Evolutionary conservation across 2,797 vertebrate species (phyloP).

Genomic region (Hyperoplus immaculatus): DNA sequence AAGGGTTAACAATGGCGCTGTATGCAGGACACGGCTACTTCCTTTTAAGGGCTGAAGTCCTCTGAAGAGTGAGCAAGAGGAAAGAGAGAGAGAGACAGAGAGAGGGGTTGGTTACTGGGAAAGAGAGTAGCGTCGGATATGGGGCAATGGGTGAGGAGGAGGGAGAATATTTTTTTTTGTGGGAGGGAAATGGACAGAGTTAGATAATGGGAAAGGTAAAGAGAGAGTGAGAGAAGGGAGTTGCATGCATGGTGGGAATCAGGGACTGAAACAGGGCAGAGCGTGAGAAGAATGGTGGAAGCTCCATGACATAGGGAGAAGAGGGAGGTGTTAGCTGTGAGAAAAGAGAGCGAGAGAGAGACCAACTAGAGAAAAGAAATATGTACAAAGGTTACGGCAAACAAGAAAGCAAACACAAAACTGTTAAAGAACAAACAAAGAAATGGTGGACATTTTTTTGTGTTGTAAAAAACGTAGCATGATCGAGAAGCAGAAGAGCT

Average conservation of each 20-base stretch:
- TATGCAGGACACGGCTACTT: constrained; percentile 67
- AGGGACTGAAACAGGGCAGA: constrained; percentile 13
- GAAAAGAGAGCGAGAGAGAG: not conserved
- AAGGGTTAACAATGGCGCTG: constrained; percentile 76
- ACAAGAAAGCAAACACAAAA: constrained; percentile 10
- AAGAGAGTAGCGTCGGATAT: constrained; percentile 52
- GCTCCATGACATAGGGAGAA: constrained; percentile 21
- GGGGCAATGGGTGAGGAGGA: constrained; percentile 27
- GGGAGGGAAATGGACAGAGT: constrained; percentile 38
- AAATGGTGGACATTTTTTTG: constrained; percentile 8
- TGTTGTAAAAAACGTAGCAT: constrained; percentile 5
- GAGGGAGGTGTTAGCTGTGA: constrained; percentile 12
- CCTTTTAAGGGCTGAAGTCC: constrained; percentile 84
- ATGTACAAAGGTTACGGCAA: constrained; percentile 18
- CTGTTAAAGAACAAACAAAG: not conserved
- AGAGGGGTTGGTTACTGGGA: constrained; percentile 50
- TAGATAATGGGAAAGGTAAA: constrained; percentile 53
- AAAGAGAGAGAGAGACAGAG: constrained; percentile 8
- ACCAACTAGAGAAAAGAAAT: not conserved
- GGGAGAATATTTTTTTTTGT: constrained; percentile 27
- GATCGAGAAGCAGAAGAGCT: constrained; percentile 33
- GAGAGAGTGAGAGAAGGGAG: constrained; percentile 25
- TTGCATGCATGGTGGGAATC: constrained; percentile 41
- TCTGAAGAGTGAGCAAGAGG: constrained; percentile 50
- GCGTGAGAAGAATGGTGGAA: constrained; percentile 50